Percentiles rank a stretch among this genome's conserved stretches.
Conservation (phyloP, 2,113 vertebrate species). For the Catharus fuscescens region DNA sequence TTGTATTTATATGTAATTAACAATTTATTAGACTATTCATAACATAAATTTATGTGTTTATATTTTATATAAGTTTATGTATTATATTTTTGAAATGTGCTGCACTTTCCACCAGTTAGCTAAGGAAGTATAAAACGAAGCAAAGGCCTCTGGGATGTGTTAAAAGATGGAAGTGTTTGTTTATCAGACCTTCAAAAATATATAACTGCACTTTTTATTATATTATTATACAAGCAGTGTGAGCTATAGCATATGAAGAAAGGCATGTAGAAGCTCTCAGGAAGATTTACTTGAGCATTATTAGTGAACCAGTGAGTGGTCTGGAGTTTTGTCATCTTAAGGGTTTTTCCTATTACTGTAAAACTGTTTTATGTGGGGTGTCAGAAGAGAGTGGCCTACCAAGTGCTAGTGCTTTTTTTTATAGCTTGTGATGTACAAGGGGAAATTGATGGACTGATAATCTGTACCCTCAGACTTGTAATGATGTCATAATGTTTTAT, state of each 20-base stretch:
- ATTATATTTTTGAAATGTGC: background rate
- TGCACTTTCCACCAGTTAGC: background rate
- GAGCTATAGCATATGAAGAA: background rate
- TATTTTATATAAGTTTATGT: background rate
- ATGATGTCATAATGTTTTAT: background rate
- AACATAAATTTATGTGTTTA: background rate
- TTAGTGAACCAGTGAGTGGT: background rate
- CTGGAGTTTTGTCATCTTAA: background rate
- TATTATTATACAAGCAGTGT: background rate
- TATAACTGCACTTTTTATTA: background rate
- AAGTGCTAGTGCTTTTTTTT: background rate
- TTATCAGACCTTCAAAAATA: background rate
- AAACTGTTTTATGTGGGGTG: background rate
- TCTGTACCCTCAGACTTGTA: background rate
- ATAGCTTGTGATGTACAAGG: background rate
- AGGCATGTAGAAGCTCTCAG: background rate
- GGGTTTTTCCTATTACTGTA: background rate
- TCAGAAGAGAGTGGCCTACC: background rate
- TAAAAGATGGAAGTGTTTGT: background rate
- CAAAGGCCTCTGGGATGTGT: background rate
- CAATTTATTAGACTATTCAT: background rate
- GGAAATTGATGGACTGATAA: background rate
- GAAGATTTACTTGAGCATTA: background rate
- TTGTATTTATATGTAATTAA: background rate
- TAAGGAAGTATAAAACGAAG: background rate